phyloP scores from a whole-genome alignment of 2,888 invertebrate genomes.

The Polyommatus icarus region DNA sequence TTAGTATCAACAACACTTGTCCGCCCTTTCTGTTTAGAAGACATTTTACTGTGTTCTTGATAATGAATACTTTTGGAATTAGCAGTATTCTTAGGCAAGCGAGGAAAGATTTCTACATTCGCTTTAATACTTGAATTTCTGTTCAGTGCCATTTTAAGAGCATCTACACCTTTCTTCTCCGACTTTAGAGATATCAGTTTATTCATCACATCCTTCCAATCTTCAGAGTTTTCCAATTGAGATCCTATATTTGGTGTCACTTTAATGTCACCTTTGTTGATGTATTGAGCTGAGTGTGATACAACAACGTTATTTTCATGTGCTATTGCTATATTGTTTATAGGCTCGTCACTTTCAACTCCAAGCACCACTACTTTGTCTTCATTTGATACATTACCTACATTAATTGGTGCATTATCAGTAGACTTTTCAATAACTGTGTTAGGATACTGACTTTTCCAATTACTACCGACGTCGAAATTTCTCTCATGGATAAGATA shows the following conservation, averaged over 20 bases:
- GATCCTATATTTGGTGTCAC: not conserved
- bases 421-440: constrained; percentile 16
- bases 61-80: not conserved
- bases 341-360: not conserved
- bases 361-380: constrained; percentile 16
- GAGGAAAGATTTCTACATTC: constrained; percentile 39
- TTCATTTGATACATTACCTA: constrained; percentile 3
- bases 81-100: not conserved
- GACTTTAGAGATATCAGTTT: constrained; percentile 65
- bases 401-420: not conserved
- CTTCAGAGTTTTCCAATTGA: constrained; percentile 37
- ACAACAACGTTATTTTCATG: not conserved
- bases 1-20: not conserved
- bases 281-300: not conserved
- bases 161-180: constrained; percentile 62
- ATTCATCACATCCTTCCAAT: constrained; percentile 68
- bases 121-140: constrained; percentile 51
- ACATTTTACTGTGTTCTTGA: not conserved
- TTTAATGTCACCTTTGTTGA: not conserved
- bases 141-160: constrained; percentile 59
- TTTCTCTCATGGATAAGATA: constrained; percentile 29
- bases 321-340: not conserved
- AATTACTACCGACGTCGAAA: not conserved
- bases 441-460: constrained; percentile 23
- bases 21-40: not conserved